Base-by-base conservation (phyloP, 2,888 invertebrate species). In the Nephrocerus scutellatus region DNA sequence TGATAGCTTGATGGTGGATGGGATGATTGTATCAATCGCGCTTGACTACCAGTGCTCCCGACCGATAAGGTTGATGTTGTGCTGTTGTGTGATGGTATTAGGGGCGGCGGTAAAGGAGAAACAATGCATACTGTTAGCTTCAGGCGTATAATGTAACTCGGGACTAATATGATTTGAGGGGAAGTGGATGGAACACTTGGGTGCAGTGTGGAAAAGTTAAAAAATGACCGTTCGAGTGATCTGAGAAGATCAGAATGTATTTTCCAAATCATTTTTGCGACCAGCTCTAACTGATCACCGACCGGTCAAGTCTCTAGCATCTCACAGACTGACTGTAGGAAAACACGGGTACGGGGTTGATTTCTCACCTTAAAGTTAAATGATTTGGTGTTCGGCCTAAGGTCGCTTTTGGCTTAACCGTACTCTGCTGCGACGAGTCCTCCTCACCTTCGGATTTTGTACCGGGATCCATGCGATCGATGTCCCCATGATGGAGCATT, bases 31-130 rank as follows among this genome's bases (percentile, higher is more conserved):
- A 92, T 89, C 62, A 92, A 79, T 59, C 89, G 80, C 43, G 92
- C 90, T 71, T 90, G 89, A 67, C 88, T 89, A 60, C 91, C 87
- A 36, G 90, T 90, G 71, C 90, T 91, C 62, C 91, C 90, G 45
- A 90, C 90, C 56, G 90, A 91, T 63, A 92, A 76, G 47, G 92
- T 92, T 58, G 91, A 91, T 55, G 91, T 90, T 60, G 91, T 91
- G 74, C 90, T 90, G 73, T 58, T 39, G 29, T 31, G 25, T 13
- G 9, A 16, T n/a, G n/a, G n/a, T n/a, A n/a, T n/a, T n/a, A n/a
- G n/a, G n/a, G n/a, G n/a, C n/a, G n/a, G n/a, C n/a, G n/a, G n/a
- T n/a, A n/a, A n/a, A n/a, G n/a, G n/a, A n/a, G n/a, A n/a, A n/a
- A n/a, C n/a, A n/a, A n/a, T n/a, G n/a, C n/a, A n/a, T n/a, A n/a